Percentiles rank a stretch among this genome's conserved stretches.
Evolutionary conservation across 2,113 vertebrate species (phyloP).

Genomic region (Cygnus buccinator): DNA sequence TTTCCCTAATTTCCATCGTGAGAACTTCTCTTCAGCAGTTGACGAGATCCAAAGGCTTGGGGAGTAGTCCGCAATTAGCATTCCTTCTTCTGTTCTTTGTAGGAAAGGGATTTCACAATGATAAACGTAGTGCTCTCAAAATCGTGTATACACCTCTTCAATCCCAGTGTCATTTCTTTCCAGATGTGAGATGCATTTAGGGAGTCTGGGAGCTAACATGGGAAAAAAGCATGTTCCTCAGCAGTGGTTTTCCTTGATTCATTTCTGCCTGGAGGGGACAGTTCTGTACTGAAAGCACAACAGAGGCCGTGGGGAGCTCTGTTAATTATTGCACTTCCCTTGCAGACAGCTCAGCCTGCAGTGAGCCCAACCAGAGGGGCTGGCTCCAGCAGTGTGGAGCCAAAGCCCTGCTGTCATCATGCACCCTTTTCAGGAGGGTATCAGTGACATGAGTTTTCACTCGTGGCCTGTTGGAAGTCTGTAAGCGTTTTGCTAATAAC

Average conservation of each 20-base stretch:
- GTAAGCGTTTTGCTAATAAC: background rate
- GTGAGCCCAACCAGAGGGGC: background rate
- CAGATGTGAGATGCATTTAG: constrained; percentile 25
- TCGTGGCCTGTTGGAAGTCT: background rate
- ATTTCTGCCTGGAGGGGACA: constrained; percentile 40
- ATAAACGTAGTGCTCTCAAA: background rate
- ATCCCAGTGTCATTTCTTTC: constrained; percentile 28
- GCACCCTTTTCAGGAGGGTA: background rate
- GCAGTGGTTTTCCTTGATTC: constrained; percentile 27
- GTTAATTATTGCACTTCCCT: constrained; percentile 3
- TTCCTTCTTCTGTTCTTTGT: background rate
- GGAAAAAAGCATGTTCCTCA: background rate
- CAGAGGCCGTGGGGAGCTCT: background rate
- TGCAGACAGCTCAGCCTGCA: background rate
- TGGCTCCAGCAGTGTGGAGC: background rate
- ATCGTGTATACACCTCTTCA: background rate
- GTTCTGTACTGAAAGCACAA: background rate
- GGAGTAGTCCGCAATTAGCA: constrained; percentile 45
- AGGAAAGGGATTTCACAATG: background rate
- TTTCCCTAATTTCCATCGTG: background rate
- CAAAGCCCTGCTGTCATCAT: background rate
- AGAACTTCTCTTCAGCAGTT: constrained; percentile 18
- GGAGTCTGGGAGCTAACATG: background rate
- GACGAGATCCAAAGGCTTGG: constrained; percentile 42
- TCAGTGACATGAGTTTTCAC: background rate